Evolutionary conservation across 23 tunicate genomes (phyloP), one percentile per base, ranked within the genome.

Genomic region (Diplosoma virens): DNA sequence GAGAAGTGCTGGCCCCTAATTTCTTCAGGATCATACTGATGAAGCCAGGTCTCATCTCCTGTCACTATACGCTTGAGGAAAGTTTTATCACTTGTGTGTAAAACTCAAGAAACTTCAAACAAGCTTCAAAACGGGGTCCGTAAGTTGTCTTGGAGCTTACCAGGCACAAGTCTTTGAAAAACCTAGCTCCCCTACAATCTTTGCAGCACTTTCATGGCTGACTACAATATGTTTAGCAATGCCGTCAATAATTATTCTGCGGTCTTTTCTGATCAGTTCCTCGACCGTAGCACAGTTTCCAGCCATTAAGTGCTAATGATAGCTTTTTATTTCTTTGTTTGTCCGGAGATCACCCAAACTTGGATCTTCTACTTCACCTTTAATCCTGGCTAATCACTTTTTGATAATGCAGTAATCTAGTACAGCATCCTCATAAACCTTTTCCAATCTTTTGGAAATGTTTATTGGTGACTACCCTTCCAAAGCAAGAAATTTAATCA

Each of bases 21-120:
- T 36, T 25, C 75, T 68, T 68, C 69, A 61, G 35, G 69, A 7
- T 61, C 34, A 56, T 56, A 11, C 6, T 56, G 63, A 41, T 41
- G 50, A 41, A 41, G 11, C 11, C 50, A 41, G 50, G 50, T 41
- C 11, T 41, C n/a, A 41, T 56, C 25, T 56, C 63, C 63, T 56
- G 63, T 56, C 63, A 56, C 63, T 56, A 56, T 9, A n/a, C n/a
- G n/a, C n/a, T n/a, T n/a, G n/a, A n/a, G n/a, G n/a, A n/a, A n/a
- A n/a, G n/a, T n/a, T n/a, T n/a, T n/a, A n/a, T 41, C 14, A 7
- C 50, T 7, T 14, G 11, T 41, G 50, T 14, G 50, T 14, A 14
- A 41, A 9, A 41, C 50, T 41, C 50, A 14, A 41, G 50, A 41
- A 41, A 14, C 50, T 41, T 41, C 50, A 41, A 41, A 41, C 50